These are phyloP conservation scores for Rutpela maculata DNA, from an alignment of 2,888 invertebrate genomes.

Conservation along the genomic window DNA sequence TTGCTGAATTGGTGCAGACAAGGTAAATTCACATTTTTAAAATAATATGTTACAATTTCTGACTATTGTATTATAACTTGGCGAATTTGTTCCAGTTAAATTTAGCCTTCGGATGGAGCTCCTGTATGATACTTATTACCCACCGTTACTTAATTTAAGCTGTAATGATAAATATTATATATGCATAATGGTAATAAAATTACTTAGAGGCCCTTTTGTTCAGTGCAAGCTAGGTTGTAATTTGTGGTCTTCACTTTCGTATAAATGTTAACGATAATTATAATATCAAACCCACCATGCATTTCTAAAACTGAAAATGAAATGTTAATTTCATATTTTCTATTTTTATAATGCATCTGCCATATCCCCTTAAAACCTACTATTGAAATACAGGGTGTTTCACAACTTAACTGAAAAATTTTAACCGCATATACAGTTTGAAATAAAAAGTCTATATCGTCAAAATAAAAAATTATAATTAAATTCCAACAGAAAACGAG, in stretches of 20 bases:
- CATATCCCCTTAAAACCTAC: slow-evolving; percentile 43
- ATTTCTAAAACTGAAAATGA: slow-evolving; percentile 43
- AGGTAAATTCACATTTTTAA: slow-evolving; percentile 48
- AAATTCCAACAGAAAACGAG: too few species aligned
- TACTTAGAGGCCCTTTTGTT: slow-evolving; percentile 41
- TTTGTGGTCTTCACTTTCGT: slow-evolving; percentile 46
- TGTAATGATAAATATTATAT: slow-evolving; percentile 52
- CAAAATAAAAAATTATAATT: too few species aligned
- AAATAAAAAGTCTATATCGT: too few species aligned
- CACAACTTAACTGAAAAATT: too few species aligned
- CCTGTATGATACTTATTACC: slow-evolving; percentile 48
- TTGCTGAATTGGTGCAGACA: slow-evolving; percentile 38
- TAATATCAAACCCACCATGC: slow-evolving; percentile 38
- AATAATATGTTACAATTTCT: slow-evolving; percentile 50
- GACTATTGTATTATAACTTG: slow-evolving; percentile 27
- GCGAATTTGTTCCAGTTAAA: slow-evolving; percentile 62
- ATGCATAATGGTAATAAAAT: slow-evolving; percentile 43
- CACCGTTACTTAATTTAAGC: slow-evolving; percentile 45
- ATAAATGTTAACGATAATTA: slow-evolving; percentile 47
- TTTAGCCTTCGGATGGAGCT: slow-evolving; percentile 51
- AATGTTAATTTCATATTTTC: slow-evolving; percentile 48
- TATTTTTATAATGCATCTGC: slow-evolving; percentile 47
- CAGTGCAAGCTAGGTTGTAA: slow-evolving; percentile 44
- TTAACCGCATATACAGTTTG: too few species aligned
- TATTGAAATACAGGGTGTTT: slow-evolving; percentile 23